Percentiles rank a stretch among this genome's conserved stretches.
Evolutionary conservation across 2,888 invertebrate genomes (phyloP).

Genomic region (Cylindroiulus punctatus): DNA sequence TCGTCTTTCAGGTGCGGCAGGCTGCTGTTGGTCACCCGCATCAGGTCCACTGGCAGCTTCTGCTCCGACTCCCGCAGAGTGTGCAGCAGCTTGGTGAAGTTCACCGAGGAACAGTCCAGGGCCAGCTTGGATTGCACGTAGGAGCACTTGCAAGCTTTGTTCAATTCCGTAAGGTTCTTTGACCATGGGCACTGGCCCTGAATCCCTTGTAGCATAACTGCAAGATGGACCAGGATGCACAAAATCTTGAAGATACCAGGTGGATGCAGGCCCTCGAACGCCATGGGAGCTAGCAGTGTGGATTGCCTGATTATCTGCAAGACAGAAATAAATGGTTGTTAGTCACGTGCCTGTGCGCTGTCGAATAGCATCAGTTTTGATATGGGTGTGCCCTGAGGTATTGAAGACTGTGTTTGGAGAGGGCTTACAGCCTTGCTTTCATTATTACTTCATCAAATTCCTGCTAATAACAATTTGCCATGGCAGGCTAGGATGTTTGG

Average conservation of each 20-base stretch:
- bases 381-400: background rate
- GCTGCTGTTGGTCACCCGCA: conserved; percentile 89
- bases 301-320: background rate
- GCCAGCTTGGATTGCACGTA: conserved; percentile 71
- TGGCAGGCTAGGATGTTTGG: too few species aligned
- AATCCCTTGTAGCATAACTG: background rate
- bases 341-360: too few species aligned
- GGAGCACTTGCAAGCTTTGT: conserved; percentile 74
- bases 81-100: conserved; percentile 71
- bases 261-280: background rate
- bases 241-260: background rate
- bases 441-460: too few species aligned
- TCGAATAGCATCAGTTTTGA: background rate
- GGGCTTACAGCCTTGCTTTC: too few species aligned
- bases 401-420: background rate
- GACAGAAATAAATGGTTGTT: background rate
- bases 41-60: conserved; percentile 77
- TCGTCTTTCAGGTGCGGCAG: conserved; percentile 68
- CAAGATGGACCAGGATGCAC: background rate
- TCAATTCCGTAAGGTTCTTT: conserved; percentile 77
- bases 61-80: conserved; percentile 66
- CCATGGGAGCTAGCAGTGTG: background rate
- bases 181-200: conserved; percentile 84
- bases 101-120: conserved; percentile 61
- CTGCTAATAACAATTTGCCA: too few species aligned